A percentile compares a stretch with the other conserved stretches of the same genome.
Conservation (phyloP, 2,797 vertebrate genomes). For the Hozukius guyotensis region DNA sequence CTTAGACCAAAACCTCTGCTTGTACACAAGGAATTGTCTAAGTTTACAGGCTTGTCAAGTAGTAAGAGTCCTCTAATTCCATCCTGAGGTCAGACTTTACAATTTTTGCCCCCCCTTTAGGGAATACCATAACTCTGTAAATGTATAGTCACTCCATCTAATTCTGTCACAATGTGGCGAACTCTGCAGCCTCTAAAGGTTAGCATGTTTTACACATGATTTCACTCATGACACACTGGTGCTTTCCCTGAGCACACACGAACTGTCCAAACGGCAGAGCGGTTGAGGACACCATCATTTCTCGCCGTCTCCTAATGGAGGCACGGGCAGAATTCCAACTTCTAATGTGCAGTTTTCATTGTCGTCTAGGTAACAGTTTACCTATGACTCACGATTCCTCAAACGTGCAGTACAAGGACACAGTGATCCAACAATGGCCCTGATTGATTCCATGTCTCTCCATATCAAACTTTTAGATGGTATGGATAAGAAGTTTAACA, state of each 20-base stretch:
- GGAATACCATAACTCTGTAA: neutral
- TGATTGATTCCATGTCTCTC: slow-evolving; percentile 2
- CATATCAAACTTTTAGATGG: slow-evolving; percentile 1
- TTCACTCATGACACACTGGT: neutral
- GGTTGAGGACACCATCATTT: neutral
- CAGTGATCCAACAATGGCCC: neutral
- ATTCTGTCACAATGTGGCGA: neutral
- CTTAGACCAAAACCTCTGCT: neutral
- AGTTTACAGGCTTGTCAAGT: neutral
- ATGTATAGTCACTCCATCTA: neutral
- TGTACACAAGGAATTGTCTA: neutral
- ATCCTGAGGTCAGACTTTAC: neutral
- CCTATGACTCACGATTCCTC: slow-evolving; percentile 9
- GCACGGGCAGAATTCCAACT: neutral
- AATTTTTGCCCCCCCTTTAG: neutral
- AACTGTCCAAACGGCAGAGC: neutral
- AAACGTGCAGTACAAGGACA: neutral
- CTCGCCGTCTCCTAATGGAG: slow-evolving; percentile 6
- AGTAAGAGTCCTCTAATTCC: no score
- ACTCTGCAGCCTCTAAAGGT: neutral
- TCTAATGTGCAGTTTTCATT: slow-evolving; percentile 1
- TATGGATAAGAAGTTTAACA: slow-evolving; percentile 6
- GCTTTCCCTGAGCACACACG: neutral
- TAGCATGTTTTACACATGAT: neutral
- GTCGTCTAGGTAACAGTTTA: neutral